Conservation (phyloP, 1,140 invertebrate genomes). For the Stegodyphus dumicola region DNA sequence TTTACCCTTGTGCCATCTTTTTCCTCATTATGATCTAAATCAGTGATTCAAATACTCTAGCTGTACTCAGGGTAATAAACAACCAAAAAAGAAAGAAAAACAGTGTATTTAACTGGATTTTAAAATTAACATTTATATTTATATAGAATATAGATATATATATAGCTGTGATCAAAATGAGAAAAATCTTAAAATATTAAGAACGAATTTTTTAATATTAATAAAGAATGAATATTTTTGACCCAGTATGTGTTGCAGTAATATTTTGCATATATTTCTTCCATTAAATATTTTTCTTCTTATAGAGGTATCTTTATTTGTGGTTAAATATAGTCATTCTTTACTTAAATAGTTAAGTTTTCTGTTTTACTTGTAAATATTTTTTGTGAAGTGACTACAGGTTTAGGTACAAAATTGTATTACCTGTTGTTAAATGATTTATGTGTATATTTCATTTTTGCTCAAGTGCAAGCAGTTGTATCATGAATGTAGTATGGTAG, state of each 20-base stretch:
- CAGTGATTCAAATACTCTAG: not conserved
- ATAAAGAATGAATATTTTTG: not conserved
- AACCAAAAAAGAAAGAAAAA: not conserved
- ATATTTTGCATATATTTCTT: not conserved
- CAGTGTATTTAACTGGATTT: not conserved
- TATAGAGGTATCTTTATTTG: not conserved
- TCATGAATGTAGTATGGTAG: conserved; percentile 12
- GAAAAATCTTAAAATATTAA: too few species aligned
- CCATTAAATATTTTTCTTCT: not conserved
- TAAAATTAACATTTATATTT: not conserved
- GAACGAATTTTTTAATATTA: too few species aligned
- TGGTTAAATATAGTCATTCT: conserved; percentile 38
- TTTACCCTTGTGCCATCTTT: conserved; percentile 34
- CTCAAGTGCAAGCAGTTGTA: conserved; percentile 54
- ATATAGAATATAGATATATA: not conserved
- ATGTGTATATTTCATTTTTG: conserved; percentile 50
- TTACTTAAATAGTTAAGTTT: conserved; percentile 40
- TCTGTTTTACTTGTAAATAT: conserved; percentile 35
- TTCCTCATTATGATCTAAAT: conserved; percentile 18
- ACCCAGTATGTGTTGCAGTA: not conserved
- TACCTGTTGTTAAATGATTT: not conserved
- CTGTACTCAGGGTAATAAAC: conserved; percentile 17
- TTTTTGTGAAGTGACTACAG: conserved; percentile 22
- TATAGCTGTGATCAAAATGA: not conserved
- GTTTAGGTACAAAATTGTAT: conserved; percentile 21